Base-by-base conservation (phyloP, 2,888 invertebrate species). In the Eupithecia subumbrata region DNA sequence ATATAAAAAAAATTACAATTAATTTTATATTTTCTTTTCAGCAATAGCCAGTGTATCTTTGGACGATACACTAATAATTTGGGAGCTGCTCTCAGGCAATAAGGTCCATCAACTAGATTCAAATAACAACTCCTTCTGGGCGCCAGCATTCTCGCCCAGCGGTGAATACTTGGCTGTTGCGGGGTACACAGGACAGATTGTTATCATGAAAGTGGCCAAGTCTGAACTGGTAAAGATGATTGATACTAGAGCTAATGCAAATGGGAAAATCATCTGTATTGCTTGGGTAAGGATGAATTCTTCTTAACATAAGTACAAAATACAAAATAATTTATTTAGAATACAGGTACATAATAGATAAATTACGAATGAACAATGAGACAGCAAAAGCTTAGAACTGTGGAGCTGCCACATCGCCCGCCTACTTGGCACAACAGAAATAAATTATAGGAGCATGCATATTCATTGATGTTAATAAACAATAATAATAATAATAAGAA, bases 61-160 rank as follows among this genome's bases (percentile, higher is more conserved):
- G 76, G 99, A 99, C 89, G 98, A 98, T 0, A 97, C 97, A 82
- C 96, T 99, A 75, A 96, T 97, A 84, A 95, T 99, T 73, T 99
- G 99, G 99, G 97, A 99, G 85, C 91, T 99, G 16, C 96, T 96
- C 71, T 96, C 96, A 11, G 98, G 98, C 0, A 96, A 97, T 80
- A 97, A 97, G 90, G 96, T 97, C 69, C 97, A 97, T 79, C 96
- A 96, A 83, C 96, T 99, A 73, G 97, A 98, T 85, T 97, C 97
- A 48, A 98, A 98, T 0, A 98, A 98, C 0, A 96, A 97, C 0
- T 98, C 99, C 92, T 96, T 98, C 45, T 99, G 99, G 99, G 98
- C 98, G 0, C 97, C 99, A 0, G 97, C 97, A 5, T 99, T 99
- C 90, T 99, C 99, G 0, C 98, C 99, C 0, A 98, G 98, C 87